These are phyloP conservation scores for Eulemur macaco DNA, from an alignment of 2,113 vertebrate genomes.

Conservation along the genomic window DNA sequence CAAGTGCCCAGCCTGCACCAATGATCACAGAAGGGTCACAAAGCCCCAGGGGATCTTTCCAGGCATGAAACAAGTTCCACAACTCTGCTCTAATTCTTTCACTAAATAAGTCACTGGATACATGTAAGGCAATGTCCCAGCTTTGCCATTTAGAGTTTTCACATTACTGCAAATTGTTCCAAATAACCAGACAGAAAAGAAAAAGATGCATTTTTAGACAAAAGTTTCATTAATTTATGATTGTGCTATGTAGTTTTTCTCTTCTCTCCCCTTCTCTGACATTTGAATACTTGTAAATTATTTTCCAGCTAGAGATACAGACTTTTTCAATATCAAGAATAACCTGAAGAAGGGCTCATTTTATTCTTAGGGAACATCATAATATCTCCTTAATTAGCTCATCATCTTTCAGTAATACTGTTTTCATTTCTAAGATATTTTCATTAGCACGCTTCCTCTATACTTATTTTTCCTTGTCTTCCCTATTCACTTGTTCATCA, in stretches of 20 bases:
- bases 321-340: slow-evolving; percentile 34
- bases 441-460: not conserved
- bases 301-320: not conserved
- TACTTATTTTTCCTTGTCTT: not conserved
- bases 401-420: not conserved
- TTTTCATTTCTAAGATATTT: slow-evolving; percentile 9
- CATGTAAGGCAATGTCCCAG: not conserved
- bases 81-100: slow-evolving; percentile 47
- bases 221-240: slow-evolving; percentile 6
- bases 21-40: slow-evolving; percentile 65
- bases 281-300: slow-evolving; percentile 8
- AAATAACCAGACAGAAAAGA: not conserved
- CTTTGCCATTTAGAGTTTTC: not conserved
- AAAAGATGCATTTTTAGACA: not conserved
- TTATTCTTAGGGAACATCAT: not conserved
- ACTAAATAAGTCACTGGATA: slow-evolving; percentile 7
- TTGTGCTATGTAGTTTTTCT: not conserved
- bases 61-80: slow-evolving; percentile 58
- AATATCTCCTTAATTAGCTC: not conserved
- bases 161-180: not conserved
- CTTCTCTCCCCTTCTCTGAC: not conserved
- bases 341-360: not conserved
- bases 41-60: slow-evolving; percentile 40
- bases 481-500: not conserved
- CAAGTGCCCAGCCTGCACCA: slow-evolving; percentile 30